Evolutionary conservation across 2,888 invertebrate species (phyloP), one percentile per base, ranked within the genome.

Genomic region (Hetaerina titia): DNA sequence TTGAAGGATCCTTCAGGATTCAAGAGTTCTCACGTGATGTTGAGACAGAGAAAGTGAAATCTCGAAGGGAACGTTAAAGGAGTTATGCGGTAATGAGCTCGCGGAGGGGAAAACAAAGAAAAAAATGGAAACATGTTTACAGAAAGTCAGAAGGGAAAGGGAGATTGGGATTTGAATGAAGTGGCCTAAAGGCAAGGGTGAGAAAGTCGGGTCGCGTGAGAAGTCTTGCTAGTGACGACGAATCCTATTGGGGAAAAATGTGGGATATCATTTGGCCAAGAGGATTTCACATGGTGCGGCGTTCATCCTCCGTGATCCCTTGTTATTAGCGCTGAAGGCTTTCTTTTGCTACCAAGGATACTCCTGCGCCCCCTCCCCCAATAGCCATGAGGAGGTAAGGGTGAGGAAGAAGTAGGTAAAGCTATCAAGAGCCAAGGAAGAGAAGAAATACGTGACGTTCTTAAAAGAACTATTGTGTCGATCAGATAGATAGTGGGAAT

Each of bases 201-300:
- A 13, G 31, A 31, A 31, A 13, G 31, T 8, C 5, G 31, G 31
- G n/a, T 17, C 69, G 69, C 15, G 19, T 8, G n/a, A n/a, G 81
- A 81, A 81, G 81, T 81, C 81, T 81, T 81, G 8, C 25, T 15
- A 81, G 81, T 81, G 81, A 31, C 9, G 81, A 31, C 81, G 81
- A 81, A 81, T 81, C 81, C 81, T 13, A 81, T 81, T 81, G 25
- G 81, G 81, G 13, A 81, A 25, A 81, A 31, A 81, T 81, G 81
- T 31, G 31, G 81, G 13, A 81, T 81, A 81, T 81, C 25, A 81
- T 25, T 31, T 4, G 13, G 81, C 25, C 81, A 31, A 81, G 81
- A 31, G 81, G n/a, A 22, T 60, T 60, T 60, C 13, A 60, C 60
- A 60, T 2, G 17, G 17, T 17, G 69, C 69, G 22, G 69, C 8